Evolutionary conservation across 1,140 invertebrate genomes (phyloP), one percentile per base, ranked within the genome.

Genomic region (Drosophila azteca): DNA sequence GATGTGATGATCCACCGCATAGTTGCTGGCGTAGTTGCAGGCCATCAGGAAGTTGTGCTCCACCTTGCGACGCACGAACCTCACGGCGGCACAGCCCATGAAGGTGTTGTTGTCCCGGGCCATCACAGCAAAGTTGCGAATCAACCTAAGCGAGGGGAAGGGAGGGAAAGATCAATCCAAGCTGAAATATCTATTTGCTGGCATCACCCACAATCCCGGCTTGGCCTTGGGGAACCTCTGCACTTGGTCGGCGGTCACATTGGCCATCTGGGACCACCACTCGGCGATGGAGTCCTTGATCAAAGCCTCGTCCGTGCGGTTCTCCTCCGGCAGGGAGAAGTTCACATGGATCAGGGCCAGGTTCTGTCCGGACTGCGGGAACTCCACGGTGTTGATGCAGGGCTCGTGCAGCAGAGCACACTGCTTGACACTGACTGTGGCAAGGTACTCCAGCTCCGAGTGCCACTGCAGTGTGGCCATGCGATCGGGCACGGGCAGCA

Each of bases 1-100:
- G 9, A 87, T 29, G 11, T 79, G 70, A 17, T 62, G 52, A 0
- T 73, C 67, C 8, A 55, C 20, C 5, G 61, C 17, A 59, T 26
- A 64, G 24, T 87, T 76, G 63, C 52, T 65, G 35, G 83, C 83
- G 48, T 87, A 87, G 44, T 87, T 88, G 49, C 83, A 87, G 58
- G 79, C 71, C 60, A 87, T 11, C 22, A 88, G 57, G n/a, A 83
- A 87, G 11, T 70, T 52, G 0, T 68, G 55, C 17, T 54, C 17
- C 0, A 9, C 22, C 8, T 31, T 35, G 8, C 52, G 26, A 35
- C 62, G 67, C 0, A 52, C 39, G 20, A 45, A 83, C 15, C 49
- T 46, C 13, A 79, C 15, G 17, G 71, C 83, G 13, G 79, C 83
- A 43, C 83, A 87, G 22, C 83, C 83, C 43, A 87, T 61, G 22